Evolutionary conservation across 2,797 vertebrate genomes (phyloP), one percentile per base, ranked within the genome.

Genomic region (Lacerta bilineata): DNA sequence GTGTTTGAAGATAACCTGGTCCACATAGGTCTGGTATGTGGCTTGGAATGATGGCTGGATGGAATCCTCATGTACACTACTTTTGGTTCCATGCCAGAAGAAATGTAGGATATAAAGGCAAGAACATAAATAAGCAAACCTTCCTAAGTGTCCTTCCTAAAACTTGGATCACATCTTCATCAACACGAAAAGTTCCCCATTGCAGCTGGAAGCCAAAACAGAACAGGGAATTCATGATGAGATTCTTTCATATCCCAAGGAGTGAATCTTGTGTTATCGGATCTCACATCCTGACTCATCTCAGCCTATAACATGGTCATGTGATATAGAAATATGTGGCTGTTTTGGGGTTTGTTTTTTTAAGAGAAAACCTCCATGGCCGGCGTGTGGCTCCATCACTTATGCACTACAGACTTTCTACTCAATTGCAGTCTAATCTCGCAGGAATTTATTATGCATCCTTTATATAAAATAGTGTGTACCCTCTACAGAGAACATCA

Each of bases 391-490:
- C 78, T 93, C 92, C 89, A 90, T 96, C 91, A 87, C 88, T 90
- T 94, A 88, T 33, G 86, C 72, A 66, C 94, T 93, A 93, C 93
- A 95, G 93, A 95, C 88, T 92, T 95, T 95, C 93, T 91, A 96
- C 91, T 95, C 92, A 91, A 92, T 95, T 90, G 91, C 76, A 92
- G 94, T 85, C 90, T 93, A 93, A 94, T 96, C 93, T 96, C 93
- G 87, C 78, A 94, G 92, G 95, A 95, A 93, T 94, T 93, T 93
- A 92, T 94, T 94, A 92, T 90, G 88, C 88, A 83, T 85, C 91
- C 91, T 95, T 92, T 95, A 92, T 93, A 95, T 94, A 95, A 95
- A 96, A 96, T 84, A 94, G 86, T 74, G 69, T 92, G 88, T 91
- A 90, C 86, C 87, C 88, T 95, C 91, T 89, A 90, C 83, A 94